Conservation (phyloP, 2,113 vertebrate species). For the Halichoerus grypus region DNA sequence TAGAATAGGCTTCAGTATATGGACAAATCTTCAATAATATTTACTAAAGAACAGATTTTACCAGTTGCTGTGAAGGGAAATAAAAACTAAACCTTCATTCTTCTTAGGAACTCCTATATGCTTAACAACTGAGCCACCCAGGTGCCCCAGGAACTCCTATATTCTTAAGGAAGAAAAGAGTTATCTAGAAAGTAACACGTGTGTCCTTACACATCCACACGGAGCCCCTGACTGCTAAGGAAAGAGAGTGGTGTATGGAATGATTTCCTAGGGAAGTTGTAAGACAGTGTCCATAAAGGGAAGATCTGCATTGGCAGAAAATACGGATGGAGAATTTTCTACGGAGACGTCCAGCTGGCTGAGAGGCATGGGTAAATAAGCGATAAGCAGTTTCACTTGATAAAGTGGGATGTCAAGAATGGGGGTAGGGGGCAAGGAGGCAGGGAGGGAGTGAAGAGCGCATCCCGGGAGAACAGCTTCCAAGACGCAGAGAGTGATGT, state of each 20-base stretch:
- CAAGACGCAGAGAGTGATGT: background rate
- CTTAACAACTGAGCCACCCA: no score
- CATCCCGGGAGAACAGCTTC: background rate
- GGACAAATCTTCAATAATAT: background rate
- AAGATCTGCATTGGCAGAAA: background rate
- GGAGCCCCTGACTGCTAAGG: background rate
- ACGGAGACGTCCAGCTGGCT: background rate
- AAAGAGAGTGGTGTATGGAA: background rate
- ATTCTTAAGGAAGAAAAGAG: background rate
- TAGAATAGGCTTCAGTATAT: background rate
- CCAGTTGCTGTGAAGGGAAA: background rate
- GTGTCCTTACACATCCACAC: background rate
- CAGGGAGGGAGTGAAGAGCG: no score
- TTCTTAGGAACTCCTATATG: background rate
- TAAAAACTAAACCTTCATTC: background rate
- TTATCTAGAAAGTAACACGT: background rate
- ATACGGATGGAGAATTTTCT: background rate
- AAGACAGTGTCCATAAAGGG: background rate
- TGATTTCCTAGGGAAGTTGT: background rate
- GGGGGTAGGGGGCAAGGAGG: fast-evolving
- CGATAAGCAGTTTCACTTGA: background rate
- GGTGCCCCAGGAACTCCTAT: no score
- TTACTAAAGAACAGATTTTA: background rate
- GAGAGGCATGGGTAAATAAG: background rate
- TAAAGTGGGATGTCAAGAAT: background rate